Evolutionary conservation across 2,113 vertebrate genomes (phyloP).

Genomic region (Passer montanus): DNA sequence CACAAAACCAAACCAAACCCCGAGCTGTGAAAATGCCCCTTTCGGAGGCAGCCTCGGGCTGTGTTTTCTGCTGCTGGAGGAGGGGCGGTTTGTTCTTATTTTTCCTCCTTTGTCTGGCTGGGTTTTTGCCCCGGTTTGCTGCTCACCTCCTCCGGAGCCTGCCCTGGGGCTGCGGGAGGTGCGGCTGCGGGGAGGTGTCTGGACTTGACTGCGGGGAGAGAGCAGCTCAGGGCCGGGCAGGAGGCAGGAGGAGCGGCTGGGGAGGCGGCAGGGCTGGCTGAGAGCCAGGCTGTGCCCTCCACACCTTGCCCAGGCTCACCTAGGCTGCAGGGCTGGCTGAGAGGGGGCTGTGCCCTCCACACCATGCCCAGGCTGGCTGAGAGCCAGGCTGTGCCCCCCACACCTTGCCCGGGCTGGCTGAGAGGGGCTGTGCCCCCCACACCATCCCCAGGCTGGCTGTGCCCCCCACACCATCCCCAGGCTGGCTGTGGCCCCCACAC

Average conservation of each 20-base stretch:
- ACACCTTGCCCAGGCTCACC: neutral
- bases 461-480: too few species aligned
- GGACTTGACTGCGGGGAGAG: slow-evolving; percentile 31
- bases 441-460: too few species aligned
- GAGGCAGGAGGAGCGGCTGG: neutral
- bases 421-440: too few species aligned
- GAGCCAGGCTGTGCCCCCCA: too few species aligned
- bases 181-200: slow-evolving; percentile 40
- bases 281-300: too few species aligned
- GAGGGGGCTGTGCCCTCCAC: too few species aligned
- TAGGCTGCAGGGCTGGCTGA: neutral
- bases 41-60: neutral
- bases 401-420: too few species aligned
- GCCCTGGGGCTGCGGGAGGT: neutral
- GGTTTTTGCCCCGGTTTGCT: neutral
- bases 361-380: too few species aligned
- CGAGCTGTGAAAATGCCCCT: neutral
- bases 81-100: neutral
- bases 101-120: neutral
- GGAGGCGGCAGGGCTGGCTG: neutral
- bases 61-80: neutral
- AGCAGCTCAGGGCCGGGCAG: neutral
- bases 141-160: neutral
- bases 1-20: neutral
- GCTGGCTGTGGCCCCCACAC: too few species aligned